A percentile compares a stretch with the other conserved stretches of the same genome.
Evolutionary conservation across 2,797 vertebrate species (phyloP).

Genomic region (Characodon lateralis): DNA sequence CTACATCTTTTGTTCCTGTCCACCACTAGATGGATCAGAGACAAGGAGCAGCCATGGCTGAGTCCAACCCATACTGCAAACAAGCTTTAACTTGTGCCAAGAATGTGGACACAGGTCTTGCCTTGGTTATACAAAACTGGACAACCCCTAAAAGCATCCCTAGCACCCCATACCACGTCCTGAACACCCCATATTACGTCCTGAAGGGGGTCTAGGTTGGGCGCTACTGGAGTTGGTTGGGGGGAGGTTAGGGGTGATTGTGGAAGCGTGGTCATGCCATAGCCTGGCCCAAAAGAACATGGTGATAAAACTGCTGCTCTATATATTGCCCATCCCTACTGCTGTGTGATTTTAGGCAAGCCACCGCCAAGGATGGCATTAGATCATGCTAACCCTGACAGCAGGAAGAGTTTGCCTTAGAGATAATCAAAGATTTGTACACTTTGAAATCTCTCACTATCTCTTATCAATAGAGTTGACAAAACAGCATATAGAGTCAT

Average conservation of each 20-base stretch:
- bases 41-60: not conserved
- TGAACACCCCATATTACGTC: not conserved
- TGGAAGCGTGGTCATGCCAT: not conserved
- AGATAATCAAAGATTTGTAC: not conserved
- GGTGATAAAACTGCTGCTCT: not conserved
- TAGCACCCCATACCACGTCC: not conserved
- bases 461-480: not conserved
- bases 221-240: not conserved
- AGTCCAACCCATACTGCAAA: not conserved
- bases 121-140: not conserved
- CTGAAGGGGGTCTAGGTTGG: not conserved
- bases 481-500: not conserved
- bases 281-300: not conserved
- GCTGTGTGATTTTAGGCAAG: not conserved
- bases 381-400: not conserved
- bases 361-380: not conserved
- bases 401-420: not conserved
- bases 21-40: not conserved
- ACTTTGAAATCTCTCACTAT: not conserved
- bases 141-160: not conserved
- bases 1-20: not conserved
- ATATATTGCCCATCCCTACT: not conserved
- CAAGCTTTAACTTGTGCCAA: slow-evolving; percentile 1
- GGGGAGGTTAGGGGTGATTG: not conserved
- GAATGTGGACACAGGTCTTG: not conserved